Evolutionary conservation across 2,797 vertebrate species (phyloP).

Genomic region (Dromococcyx pavoninus): DNA sequence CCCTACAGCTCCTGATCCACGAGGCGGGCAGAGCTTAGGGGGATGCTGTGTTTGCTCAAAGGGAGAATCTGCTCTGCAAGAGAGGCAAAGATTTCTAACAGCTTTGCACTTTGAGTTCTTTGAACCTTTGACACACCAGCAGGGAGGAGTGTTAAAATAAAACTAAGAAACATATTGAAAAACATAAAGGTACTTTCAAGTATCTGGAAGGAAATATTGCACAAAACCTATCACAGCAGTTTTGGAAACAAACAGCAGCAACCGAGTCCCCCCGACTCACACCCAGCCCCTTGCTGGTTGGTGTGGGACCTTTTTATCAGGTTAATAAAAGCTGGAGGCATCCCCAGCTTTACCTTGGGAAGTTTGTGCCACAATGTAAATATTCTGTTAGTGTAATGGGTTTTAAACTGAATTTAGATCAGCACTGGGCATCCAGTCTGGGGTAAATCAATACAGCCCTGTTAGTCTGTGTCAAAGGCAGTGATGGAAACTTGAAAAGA

Average conservation of each 20-base stretch:
- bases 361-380: background rate
- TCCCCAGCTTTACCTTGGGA: background rate
- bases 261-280: rapidly evolving
- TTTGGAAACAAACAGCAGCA: background rate
- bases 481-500: background rate
- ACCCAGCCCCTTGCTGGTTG: background rate
- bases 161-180: background rate
- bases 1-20: rapidly evolving
- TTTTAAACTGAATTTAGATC: background rate
- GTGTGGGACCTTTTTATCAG: background rate
- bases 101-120: background rate
- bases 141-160: background rate
- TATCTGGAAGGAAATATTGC: background rate
- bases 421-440: background rate
- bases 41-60: background rate
- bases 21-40: background rate
- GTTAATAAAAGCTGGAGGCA: background rate
- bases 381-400: background rate
- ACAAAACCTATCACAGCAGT: background rate
- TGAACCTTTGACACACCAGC: background rate
- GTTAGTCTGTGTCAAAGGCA: background rate
- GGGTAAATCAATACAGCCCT: background rate
- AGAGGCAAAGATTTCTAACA: background rate
- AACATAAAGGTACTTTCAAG: background rate
- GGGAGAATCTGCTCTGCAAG: background rate